Evolutionary conservation across 2,888 invertebrate genomes (phyloP), one percentile per base, ranked within the genome.

Genomic region (Nymphalis polychloros): DNA sequence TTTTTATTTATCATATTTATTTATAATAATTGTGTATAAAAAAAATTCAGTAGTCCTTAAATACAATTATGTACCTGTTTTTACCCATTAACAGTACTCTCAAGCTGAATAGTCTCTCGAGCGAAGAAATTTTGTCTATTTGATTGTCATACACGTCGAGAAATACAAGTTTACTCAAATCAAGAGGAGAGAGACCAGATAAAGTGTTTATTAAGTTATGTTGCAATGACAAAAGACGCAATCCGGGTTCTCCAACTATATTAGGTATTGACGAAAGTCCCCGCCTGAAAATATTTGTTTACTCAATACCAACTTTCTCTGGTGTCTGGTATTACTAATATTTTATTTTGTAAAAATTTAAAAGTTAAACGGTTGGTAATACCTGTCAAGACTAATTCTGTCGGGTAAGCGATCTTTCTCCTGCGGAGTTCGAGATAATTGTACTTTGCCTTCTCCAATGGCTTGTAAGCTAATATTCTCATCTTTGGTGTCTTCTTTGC

Each of bases 71-170:
- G 8, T 86, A 95, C 96, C 97, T 96, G 88, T 98, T 98, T 92
- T 98, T 98, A 1, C 98, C 98, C 84, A 98, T 94, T 72, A 98
- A 93, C 67, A 98, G 93, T 17, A 98, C 98, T 74, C 98, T 93
- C 63, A 98, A 92, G 79, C 96, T 96, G 72, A 95, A 95, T 61
- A 98, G 92, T 64, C 95, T 94, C 77, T 96, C 95, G 70, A 98
- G 92, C 67, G 95, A 96, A 67, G 95, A 94, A 71, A 98, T 96
- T 82, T 95, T 95, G 75, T 98, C 98, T 72, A 98, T 95, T 87
- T 98, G 97, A 89, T 98, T 98, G 88, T 98, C 97, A 83, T 98
- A 98, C 68, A 98, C 94, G 89, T 98, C 98, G 69, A 98, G 94
- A 85, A 98, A 98, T 20, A 98, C 98, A 69, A 98, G 93, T 86